Evolutionary conservation across 2,888 invertebrate genomes (phyloP), one percentile per base, ranked within the genome.

Genomic region (Thumatha senex): DNA sequence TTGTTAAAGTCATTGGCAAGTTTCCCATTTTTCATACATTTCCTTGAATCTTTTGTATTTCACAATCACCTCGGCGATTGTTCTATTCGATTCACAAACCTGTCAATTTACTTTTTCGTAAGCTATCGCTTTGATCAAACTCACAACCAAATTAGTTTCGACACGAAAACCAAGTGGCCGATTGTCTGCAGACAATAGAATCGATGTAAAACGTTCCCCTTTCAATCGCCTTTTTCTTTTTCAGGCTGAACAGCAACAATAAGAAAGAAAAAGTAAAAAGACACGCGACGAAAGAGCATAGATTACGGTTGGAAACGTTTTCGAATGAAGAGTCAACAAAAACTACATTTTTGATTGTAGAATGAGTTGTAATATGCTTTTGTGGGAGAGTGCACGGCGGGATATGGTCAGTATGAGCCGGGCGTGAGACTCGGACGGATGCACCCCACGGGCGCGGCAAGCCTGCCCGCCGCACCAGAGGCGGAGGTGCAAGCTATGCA

Each of bases 401-500:
- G 74, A 75, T 64, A 49, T 51, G 73, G 76, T 79, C 80, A 79
- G 76, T 81, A 84, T 84, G 87, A 80, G 82, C 76, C 80, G 74
- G 72, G 78, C 73, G 72, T 85, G 76, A 80, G 81, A 78, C 80
- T 77, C 76, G 82, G 84, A 89, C 95, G 94, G 93, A 95, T 95
- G 95, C 95, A 95, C 95, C 95, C 95, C 84, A 94, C 95, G 92
- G 93, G 91, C 86, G 93, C 94, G 83, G 92, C 94, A 89, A 93
- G 92, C 86, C 94, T 95, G 93, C 94, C 95, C 93, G 94, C 94
- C 94, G 94, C 95, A 92, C 94, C 93, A 82, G 95, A 96, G 93
- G 96, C 96, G 95, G 97, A 97, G 94, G 95, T 96, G 93, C 96
- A 96, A 94, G 95, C 96, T 92, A 96, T 97, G 95, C 97, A 97